Percentiles rank a stretch among this genome's conserved stretches.
phyloP scores from a whole-genome alignment of 1,140 invertebrate genomes.

The Drosophila oshimai region DNA sequence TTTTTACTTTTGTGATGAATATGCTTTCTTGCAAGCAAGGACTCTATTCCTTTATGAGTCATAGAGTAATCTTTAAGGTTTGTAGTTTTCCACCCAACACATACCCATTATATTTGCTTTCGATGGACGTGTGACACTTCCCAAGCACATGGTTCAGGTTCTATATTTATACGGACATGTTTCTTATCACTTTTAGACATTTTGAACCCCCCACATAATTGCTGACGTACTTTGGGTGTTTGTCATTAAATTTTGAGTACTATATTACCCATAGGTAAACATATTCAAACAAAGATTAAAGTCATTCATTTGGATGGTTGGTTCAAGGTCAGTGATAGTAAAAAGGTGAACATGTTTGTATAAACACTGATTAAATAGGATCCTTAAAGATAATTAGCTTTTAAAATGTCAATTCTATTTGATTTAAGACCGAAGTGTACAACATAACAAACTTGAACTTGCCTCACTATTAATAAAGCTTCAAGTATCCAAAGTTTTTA shows the following conservation, averaged over 20 bases:
- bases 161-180: conserved; percentile 36
- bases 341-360: neutral
- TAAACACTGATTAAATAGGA: neutral
- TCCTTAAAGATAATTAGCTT: neutral
- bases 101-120: too few species aligned
- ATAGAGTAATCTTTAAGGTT: neutral
- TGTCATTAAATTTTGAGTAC: conserved; percentile 19
- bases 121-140: neutral
- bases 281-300: conserved; percentile 23
- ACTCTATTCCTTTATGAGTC: neutral
- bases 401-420: neutral
- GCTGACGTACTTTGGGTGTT: conserved; percentile 38
- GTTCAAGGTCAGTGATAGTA: conserved; percentile 52
- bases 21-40: too few species aligned
- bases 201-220: conserved; percentile 20
- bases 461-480: conserved; percentile 20
- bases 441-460: conserved; percentile 41
- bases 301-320: conserved; percentile 2
- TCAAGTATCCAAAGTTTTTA: conserved; percentile 14
- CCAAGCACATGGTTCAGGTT: conserved; percentile 27
- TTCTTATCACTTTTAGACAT: conserved; percentile 43
- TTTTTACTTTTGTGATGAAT: too few species aligned
- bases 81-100: conserved; percentile 14
- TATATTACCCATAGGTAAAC: conserved; percentile 15
- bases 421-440: too few species aligned